Conservation (phyloP, 2,888 invertebrate species). For the Cerceris ruficornis region DNA sequence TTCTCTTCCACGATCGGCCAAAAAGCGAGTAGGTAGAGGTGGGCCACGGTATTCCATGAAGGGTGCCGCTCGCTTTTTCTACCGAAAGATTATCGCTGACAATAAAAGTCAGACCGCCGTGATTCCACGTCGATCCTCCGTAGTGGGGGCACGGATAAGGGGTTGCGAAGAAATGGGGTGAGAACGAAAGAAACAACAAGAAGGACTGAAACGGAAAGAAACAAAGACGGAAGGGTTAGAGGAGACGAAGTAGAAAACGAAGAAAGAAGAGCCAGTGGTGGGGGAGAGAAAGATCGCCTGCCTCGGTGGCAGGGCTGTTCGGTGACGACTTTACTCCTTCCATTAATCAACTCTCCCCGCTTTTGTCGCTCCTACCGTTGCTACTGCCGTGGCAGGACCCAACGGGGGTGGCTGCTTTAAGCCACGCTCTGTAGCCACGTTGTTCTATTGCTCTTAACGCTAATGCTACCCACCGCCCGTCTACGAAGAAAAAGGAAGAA, state of each 20-base stretch:
- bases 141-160: slow-evolving; percentile 27
- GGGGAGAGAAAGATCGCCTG: slow-evolving; percentile 60
- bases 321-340: slow-evolving; percentile 77
- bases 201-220: slow-evolving; percentile 44
- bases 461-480: slow-evolving; percentile 72
- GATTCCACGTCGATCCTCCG: slow-evolving; percentile 55
- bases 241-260: slow-evolving; percentile 16
- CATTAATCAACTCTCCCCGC: slow-evolving; percentile 77
- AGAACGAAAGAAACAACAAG: slow-evolving; percentile 34
- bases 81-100: slow-evolving; percentile 65
- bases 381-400: slow-evolving; percentile 33
- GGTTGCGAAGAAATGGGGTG: slow-evolving; percentile 31
- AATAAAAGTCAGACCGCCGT: slow-evolving; percentile 63
- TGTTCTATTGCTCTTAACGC: slow-evolving; percentile 78
- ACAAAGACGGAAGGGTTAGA: slow-evolving; percentile 30
- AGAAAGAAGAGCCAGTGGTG: slow-evolving; percentile 2
- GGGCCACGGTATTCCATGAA: slow-evolving; percentile 43
- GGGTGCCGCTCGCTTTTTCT: slow-evolving; percentile 49
- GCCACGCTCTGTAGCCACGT: slow-evolving; percentile 75
- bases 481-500: slow-evolving; percentile 50
- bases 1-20: slow-evolving; percentile 34
- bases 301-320: slow-evolving; percentile 59
- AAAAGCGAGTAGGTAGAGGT: slow-evolving; percentile 29
- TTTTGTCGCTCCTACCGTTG: slow-evolving; percentile 70
- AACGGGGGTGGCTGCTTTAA: slow-evolving; percentile 65